Percentiles rank a stretch among this genome's conserved stretches.
These are phyloP conservation scores for Athalia rosae DNA, from an alignment of 2,888 invertebrate genomes.

Conservation along the genomic window DNA sequence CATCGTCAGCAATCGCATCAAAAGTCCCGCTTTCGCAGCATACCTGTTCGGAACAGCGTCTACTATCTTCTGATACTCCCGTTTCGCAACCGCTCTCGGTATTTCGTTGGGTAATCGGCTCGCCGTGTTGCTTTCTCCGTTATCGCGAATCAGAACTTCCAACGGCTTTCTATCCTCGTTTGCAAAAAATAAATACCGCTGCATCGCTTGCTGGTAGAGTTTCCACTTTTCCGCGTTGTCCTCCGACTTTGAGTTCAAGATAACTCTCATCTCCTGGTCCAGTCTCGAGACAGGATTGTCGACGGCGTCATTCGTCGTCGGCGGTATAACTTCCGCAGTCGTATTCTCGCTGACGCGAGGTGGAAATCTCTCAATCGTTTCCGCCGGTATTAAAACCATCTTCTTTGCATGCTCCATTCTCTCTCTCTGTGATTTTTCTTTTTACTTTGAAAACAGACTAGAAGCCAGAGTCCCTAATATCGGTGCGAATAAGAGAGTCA, in stretches of 20 bases:
- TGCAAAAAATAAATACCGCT: constrained; percentile 41
- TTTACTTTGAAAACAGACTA: background rate
- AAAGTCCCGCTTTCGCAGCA: background rate
- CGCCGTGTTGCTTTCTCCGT: background rate
- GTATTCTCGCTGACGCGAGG: background rate
- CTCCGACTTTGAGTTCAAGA: constrained; percentile 17
- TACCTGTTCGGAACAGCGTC: background rate
- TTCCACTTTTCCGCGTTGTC: constrained; percentile 47
- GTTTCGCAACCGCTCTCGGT: background rate
- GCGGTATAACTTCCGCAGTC: background rate
- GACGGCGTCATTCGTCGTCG: no score
- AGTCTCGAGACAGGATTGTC: constrained; percentile 12
- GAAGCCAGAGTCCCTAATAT: constrained; percentile 1
- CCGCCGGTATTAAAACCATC: constrained; percentile 10
- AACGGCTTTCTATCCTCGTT: constrained; percentile 8
- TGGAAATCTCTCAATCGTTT: constrained; percentile 8
- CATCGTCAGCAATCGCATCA: background rate
- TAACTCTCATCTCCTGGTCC: constrained; percentile 7
- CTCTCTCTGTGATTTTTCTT: background rate
- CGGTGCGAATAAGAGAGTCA: constrained; percentile 10
- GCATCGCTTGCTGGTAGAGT: constrained; percentile 41
- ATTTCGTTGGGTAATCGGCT: background rate
- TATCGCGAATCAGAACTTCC: background rate
- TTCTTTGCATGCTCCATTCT: constrained; percentile 18
- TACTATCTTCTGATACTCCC: background rate